Conservation (phyloP, 2,888 invertebrate genomes). For the Sphaerophoria rueppellii region DNA sequence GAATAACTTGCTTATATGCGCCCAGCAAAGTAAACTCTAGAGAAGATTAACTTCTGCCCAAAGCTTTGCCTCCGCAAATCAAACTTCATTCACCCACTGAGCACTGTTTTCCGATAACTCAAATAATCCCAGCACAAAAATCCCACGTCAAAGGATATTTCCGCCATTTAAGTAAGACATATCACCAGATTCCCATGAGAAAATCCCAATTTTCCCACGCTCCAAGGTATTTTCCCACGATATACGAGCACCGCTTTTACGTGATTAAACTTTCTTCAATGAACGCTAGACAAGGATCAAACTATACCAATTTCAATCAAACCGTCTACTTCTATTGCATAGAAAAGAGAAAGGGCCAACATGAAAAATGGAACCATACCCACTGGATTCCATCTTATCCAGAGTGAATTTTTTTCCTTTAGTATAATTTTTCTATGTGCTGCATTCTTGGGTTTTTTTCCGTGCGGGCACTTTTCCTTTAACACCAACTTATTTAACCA, state of each 20-base stretch:
- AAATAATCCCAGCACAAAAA: not conserved
- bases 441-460: slow-evolving; percentile 66
- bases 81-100: not conserved
- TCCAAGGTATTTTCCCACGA: slow-evolving; percentile 69
- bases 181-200: slow-evolving; percentile 71
- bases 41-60: no score
- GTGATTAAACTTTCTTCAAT: slow-evolving; percentile 75
- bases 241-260: slow-evolving; percentile 75
- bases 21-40: no score
- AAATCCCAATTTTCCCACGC: slow-evolving; percentile 78
- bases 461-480: slow-evolving; percentile 62
- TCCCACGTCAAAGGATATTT: slow-evolving; percentile 47
- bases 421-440: slow-evolving; percentile 69
- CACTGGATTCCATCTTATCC: slow-evolving; percentile 55
- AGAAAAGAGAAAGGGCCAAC: slow-evolving; percentile 54
- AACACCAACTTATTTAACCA: slow-evolving; percentile 46
- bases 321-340: not conserved
- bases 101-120: not conserved
- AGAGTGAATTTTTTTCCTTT: slow-evolving; percentile 49
- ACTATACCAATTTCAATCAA: not conserved
- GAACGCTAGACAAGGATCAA: slow-evolving; percentile 66
- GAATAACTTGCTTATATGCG: no score
- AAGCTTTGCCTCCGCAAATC: no score
- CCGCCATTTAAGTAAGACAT: slow-evolving; percentile 64
- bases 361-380: slow-evolving; percentile 45